Conservation (phyloP, 2,888 invertebrate species). For the Conchocele bisecta region DNA sequence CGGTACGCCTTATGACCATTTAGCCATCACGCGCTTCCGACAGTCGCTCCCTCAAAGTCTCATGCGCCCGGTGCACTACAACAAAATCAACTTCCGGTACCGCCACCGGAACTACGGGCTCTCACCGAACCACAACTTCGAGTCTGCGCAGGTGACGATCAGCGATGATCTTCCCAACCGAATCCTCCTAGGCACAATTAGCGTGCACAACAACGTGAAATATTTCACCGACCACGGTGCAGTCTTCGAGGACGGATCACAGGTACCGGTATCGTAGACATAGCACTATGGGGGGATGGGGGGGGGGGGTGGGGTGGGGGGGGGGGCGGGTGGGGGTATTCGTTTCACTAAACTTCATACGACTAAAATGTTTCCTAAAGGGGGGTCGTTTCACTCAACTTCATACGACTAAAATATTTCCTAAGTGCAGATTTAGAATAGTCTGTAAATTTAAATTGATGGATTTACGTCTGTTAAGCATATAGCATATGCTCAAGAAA, state of each 20-base stretch:
- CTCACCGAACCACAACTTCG: slow-evolving; percentile 60
- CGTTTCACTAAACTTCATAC: no score
- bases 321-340: no score
- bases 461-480: no score
- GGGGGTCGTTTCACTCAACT: no score
- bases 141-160: slow-evolving; percentile 58
- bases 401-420: no score
- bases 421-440: no score
- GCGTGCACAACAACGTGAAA: slow-evolving; percentile 52
- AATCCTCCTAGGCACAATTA: slow-evolving; percentile 57
- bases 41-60: slow-evolving; percentile 58
- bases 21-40: slow-evolving; percentile 56
- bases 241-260: slow-evolving; percentile 59
- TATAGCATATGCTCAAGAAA: no score
- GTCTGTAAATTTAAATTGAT: no score
- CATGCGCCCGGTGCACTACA: slow-evolving; percentile 62
- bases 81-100: slow-evolving; percentile 62
- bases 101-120: slow-evolving; percentile 64
- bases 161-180: slow-evolving; percentile 68
- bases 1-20: slow-evolving; percentile 73
- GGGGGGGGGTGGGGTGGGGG: no score
- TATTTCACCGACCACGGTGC: slow-evolving; percentile 60
- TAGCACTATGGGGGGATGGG: no score
- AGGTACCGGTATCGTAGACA: no score
- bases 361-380: no score